A percentile compares a stretch with the other conserved stretches of the same genome.
These are phyloP conservation scores for Entomyzon cyanotis DNA, from an alignment of 2,113 vertebrate species.

Conservation along the genomic window DNA sequence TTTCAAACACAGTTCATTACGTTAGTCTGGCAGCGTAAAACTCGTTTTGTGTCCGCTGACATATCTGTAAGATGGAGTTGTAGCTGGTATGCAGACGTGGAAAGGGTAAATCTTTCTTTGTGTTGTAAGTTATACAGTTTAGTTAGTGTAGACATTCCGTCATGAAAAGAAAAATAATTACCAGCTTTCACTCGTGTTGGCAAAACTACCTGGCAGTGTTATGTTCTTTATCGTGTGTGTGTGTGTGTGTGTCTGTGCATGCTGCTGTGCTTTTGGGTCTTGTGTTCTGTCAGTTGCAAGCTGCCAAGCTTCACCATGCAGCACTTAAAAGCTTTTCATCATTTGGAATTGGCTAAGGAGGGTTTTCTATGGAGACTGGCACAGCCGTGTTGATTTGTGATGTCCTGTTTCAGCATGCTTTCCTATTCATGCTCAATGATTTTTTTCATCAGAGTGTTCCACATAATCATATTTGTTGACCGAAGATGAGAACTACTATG, in stretches of 20 bases:
- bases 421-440: not conserved
- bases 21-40: not conserved
- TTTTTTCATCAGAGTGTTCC: not conserved
- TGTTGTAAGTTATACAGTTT: fast-evolving
- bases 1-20: not conserved
- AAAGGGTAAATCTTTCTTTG: not conserved
- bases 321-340: not conserved
- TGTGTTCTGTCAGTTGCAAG: not conserved
- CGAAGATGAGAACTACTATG: not conserved
- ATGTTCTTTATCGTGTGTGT: not conserved
- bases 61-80: not conserved
- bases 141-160: not conserved
- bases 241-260: no score
- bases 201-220: no score
- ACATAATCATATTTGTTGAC: not conserved
- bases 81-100: not conserved
- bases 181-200: fast-evolving
- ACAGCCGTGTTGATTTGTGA: not conserved
- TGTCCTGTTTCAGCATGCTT: not conserved
- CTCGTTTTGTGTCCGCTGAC: not conserved
- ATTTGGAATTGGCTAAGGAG: not conserved
- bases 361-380: not conserved
- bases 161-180: not conserved
- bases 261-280: not conserved
- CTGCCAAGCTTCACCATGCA: not conserved